phyloP scores from a whole-genome alignment of 92 coral and sea anemone genomes.

The Micromussa lordhowensis region DNA sequence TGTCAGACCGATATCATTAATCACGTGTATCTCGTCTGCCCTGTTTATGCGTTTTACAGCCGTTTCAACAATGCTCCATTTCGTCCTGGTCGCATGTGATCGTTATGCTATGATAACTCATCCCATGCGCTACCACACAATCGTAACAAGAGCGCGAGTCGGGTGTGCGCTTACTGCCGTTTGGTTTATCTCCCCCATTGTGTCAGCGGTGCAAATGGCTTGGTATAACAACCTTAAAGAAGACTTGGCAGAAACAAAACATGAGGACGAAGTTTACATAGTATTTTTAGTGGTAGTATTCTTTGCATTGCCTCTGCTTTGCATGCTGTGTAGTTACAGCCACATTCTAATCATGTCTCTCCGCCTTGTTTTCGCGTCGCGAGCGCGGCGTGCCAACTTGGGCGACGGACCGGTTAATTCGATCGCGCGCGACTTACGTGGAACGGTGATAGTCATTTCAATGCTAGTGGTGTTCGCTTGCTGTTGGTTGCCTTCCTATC shows the following conservation, averaged over 20 bases:
- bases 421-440: conserved; percentile 43
- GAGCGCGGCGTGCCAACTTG: conserved; percentile 33
- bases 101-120: conserved; percentile 59
- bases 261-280: conserved; percentile 26
- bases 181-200: conserved; percentile 43
- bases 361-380: conserved; percentile 48
- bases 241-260: conserved; percentile 11
- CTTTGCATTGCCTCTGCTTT: conserved; percentile 37
- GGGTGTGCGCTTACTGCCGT: conserved; percentile 22
- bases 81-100: conserved; percentile 63
- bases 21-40: conserved; percentile 46
- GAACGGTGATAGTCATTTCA: conserved; percentile 26
- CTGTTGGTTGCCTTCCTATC: conserved; percentile 64
- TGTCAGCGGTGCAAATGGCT: conserved; percentile 49
- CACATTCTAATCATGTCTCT: conserved; percentile 45
- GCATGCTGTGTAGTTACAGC: conserved; percentile 30
- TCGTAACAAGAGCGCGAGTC: conserved; percentile 40
- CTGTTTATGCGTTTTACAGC: conserved; percentile 66
- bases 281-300: conserved; percentile 13
- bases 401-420: conserved; percentile 16
- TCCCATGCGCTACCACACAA: conserved; percentile 29
- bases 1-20: neutral
- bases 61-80: conserved; percentile 69
- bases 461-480: conserved; percentile 52
- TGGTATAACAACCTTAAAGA: conserved; percentile 40